Conservation (phyloP, 1,140 invertebrate species). For the Lysiphlebus fabarum region DNA sequence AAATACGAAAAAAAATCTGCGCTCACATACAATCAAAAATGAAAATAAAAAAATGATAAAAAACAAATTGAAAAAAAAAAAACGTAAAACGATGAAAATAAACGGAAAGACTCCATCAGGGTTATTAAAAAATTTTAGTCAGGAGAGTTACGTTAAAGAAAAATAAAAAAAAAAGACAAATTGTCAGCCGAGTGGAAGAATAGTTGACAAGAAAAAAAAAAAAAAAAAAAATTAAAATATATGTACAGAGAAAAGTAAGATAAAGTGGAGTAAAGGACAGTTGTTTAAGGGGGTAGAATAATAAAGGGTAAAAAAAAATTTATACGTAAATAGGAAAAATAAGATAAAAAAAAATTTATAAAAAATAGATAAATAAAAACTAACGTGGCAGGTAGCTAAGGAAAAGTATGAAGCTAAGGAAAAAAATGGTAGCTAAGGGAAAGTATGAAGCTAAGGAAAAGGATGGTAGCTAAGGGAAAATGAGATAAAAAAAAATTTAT, state of each 20-base stretch:
- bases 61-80: background rate
- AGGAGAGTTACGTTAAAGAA: slow-evolving; percentile 11
- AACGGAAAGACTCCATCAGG: slow-evolving; percentile 22
- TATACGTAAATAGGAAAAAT: background rate
- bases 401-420: no score
- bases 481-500: slow-evolving; percentile 19
- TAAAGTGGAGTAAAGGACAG: background rate
- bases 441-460: no score
- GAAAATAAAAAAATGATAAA: background rate
- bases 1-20: background rate
- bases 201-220: slow-evolving; percentile 9
- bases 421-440: no score
- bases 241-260: background rate
- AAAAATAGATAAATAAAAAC: background rate
- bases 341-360: slow-evolving; percentile 17
- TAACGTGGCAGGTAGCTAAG: slow-evolving; percentile 15
- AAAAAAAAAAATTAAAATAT: slow-evolving; percentile 1
- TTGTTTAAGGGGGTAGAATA: background rate
- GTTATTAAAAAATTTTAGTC: slow-evolving; percentile 22
- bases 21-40: no score
- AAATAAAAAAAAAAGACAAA: slow-evolving; percentile 7
- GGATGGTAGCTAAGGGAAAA: no score
- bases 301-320: slow-evolving; percentile 3
- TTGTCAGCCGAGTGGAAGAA: slow-evolving; percentile 7
- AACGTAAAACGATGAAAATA: background rate